Evolutionary conservation across 2,888 invertebrate species (phyloP).

Genomic region (Sinopyrophorus schimmeli): DNA sequence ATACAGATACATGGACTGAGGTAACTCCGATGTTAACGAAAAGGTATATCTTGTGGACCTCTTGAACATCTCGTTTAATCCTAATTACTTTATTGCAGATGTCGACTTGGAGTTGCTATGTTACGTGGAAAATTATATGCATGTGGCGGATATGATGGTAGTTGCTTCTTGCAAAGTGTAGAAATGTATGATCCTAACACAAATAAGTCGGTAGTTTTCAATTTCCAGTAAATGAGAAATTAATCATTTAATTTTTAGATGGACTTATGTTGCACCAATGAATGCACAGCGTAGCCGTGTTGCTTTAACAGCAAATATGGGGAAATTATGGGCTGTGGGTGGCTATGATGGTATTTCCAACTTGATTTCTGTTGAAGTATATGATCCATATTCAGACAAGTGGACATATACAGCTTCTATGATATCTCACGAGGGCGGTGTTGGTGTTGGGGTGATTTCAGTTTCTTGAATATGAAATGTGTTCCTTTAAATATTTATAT

Average conservation of each 20-base stretch:
- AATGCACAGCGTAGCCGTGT: constrained; percentile 80
- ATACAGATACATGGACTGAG: constrained; percentile 71
- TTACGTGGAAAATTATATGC: constrained; percentile 81
- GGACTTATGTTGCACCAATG: constrained; percentile 80
- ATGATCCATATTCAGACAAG: constrained; percentile 70
- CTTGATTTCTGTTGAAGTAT: constrained; percentile 82
- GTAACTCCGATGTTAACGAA: constrained; percentile 80
- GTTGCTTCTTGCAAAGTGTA: constrained; percentile 78
- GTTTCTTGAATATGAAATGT: constrained; percentile 39
- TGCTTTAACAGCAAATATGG: constrained; percentile 81
- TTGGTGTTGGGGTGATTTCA: constrained; percentile 81
- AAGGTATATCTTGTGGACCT: constrained; percentile 47
- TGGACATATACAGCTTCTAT: constrained; percentile 78
- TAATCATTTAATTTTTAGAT: constrained; percentile 60
- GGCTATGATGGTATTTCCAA: constrained; percentile 81
- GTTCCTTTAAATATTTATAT: no score
- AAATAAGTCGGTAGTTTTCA: constrained; percentile 61
- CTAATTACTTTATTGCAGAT: constrained; percentile 55
- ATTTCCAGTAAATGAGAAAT: not conserved
- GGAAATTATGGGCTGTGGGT: constrained; percentile 80
- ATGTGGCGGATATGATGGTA: constrained; percentile 85
- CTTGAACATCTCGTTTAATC: constrained; percentile 9
- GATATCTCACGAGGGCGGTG: constrained; percentile 88
- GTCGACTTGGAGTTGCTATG: constrained; percentile 80
- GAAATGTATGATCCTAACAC: constrained; percentile 78